Conservation (phyloP, 2,113 vertebrate genomes). For the Quiscalus mexicanus region DNA sequence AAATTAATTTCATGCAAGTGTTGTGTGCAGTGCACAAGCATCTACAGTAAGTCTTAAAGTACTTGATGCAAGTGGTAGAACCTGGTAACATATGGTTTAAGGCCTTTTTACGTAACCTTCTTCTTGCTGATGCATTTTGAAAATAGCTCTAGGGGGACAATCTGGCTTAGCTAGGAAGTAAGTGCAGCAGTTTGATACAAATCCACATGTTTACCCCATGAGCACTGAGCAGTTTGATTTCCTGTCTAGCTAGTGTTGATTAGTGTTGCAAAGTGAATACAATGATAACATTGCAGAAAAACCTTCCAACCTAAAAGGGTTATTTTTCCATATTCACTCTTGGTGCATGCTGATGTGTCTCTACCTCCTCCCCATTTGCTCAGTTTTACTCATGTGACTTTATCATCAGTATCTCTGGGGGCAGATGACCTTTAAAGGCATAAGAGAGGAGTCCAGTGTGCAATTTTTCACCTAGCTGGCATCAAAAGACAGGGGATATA, state of each 20-base stretch:
- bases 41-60: conserved; percentile 5
- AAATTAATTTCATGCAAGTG: neutral
- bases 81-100: conserved; percentile 55
- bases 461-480: neutral
- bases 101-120: conserved; percentile 56
- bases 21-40: neutral
- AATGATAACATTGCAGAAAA: conserved; percentile 27
- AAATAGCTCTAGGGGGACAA: conserved; percentile 60
- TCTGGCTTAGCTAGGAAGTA: conserved; percentile 58
- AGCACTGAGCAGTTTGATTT: conserved; percentile 70
- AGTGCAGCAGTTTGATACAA: conserved; percentile 52
- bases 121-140: conserved; percentile 65
- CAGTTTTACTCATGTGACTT: neutral
- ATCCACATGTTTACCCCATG: conserved; percentile 70
- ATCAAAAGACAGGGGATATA: neutral
- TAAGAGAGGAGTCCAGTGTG: neutral
- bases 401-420: neutral
- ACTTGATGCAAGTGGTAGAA: conserved; percentile 28
- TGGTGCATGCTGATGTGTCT: neutral
- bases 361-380: neutral
- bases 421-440: neutral
- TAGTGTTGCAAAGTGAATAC: conserved; percentile 41
- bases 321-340: neutral
- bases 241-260: conserved; percentile 60
- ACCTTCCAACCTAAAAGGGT: neutral